phyloP scores from a whole-genome alignment of 2,113 vertebrate species.

The Jaculus jaculus region DNA sequence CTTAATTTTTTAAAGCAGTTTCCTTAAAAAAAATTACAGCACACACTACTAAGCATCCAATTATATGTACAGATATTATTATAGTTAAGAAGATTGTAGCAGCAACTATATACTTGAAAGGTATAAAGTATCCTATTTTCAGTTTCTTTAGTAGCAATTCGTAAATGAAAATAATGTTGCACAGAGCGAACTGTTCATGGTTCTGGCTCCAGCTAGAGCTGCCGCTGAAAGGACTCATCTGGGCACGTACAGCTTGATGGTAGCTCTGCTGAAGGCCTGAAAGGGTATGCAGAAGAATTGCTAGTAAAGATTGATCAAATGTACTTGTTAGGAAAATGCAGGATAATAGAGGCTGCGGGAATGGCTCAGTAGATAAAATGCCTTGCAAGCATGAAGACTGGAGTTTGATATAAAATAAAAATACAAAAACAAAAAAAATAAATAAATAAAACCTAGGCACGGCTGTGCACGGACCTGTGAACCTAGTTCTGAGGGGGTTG shows the following conservation, averaged over 20 bases:
- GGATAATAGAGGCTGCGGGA: no score
- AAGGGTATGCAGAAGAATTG: not conserved
- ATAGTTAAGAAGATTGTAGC: not conserved
- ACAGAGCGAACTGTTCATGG: not conserved
- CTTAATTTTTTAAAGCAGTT: conserved; percentile 4
- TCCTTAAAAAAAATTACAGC: not conserved
- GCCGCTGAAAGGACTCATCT: not conserved
- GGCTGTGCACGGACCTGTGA: no score
- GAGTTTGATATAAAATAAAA: no score
- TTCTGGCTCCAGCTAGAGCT: not conserved
- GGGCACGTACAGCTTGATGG: not conserved
- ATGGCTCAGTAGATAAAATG: no score
- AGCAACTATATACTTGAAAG: not conserved
- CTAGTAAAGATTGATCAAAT: not conserved
- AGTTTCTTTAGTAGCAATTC: not conserved
- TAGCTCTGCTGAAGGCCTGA: not conserved
- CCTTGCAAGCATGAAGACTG: no score
- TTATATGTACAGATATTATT: not conserved
- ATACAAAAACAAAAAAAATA: no score
- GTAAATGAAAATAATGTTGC: not conserved
- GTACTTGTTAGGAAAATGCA: no score
- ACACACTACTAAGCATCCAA: not conserved
- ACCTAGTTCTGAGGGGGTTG: no score
- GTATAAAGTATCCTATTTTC: not conserved
- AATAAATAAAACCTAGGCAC: no score